Base-by-base conservation (phyloP, 1,140 invertebrate genomes). In the Globodera ellingtonae region DNA sequence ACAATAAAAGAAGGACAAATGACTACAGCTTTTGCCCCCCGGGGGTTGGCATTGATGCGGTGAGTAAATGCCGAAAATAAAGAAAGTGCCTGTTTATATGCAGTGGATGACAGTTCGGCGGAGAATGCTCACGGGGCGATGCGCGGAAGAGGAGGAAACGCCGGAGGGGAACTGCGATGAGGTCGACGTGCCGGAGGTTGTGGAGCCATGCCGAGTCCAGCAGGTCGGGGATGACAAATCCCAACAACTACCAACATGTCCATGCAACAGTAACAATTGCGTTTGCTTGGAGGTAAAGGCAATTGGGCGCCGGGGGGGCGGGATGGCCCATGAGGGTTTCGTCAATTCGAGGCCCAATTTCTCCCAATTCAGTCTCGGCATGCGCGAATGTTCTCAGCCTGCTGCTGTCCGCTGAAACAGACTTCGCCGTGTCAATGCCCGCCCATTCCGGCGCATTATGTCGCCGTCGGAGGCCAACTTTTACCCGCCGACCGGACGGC, bases 1-100 rank as follows among this genome's bases (percentile, higher is more conserved):
- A 2, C 35, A 35, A 35, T 35, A 50, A 75, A 48, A 3, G 67
- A 44, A 18, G 21, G 67, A 70, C 85, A 44, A 80, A 79, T 21
- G 71, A 79, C 46, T 88, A 87, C 79, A 78, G 88, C 67, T 86
- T 87, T 59, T 85, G 85, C 69, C 85, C 85, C 18, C 59, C 78
- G 74, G 65, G 74, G 21, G 18, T 24, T 8, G 56, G 65, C 24
- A 44, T 81, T 50, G 79, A 85, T 15, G 47, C 84, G 52, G 65
- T 67, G 80, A 75, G 62, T 18, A n/a, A 15, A 56, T 56, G 13
- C 18, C 52, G 15, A 46, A 74, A 15, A 59, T 21, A 7, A 46
- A 48, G 35, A 44, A 13, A 18, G 5, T 62, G 35, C 13, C 24
- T 65, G n/a, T 74, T 44, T 50, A 78, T 66, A 5, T 78, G 9